phyloP scores from a whole-genome alignment of 2,113 vertebrate species.

The Platanista minor region DNA sequence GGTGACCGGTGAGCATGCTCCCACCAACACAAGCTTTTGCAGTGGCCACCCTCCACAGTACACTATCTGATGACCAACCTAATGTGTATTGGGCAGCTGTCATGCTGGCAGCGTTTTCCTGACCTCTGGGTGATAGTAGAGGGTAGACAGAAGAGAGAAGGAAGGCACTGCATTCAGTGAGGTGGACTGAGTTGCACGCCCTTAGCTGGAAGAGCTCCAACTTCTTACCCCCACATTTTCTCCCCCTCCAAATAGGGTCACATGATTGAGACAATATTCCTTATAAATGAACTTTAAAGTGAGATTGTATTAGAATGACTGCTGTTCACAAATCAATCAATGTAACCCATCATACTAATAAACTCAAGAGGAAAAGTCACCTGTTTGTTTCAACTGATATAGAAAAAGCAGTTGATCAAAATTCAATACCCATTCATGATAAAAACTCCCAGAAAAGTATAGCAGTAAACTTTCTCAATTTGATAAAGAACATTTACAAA shows the following conservation, averaged over 20 bases:
- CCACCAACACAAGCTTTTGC: neutral
- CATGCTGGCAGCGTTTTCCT: neutral
- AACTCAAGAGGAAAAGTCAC: neutral
- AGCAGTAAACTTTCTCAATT: neutral
- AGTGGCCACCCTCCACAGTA: neutral
- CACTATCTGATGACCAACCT: neutral
- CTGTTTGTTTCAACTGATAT: neutral
- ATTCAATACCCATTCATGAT: neutral
- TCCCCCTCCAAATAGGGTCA: neutral
- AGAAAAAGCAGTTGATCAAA: slow-evolving; percentile 29
- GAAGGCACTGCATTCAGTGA: neutral
- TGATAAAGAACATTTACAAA: neutral
- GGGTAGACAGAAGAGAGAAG: neutral
- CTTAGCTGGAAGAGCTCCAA: neutral
- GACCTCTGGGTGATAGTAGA: neutral
- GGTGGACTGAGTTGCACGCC: neutral
- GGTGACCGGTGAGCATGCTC: neutral
- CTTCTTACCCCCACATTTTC: neutral
- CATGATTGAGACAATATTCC: neutral
- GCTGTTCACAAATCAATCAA: neutral
- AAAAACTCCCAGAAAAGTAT: neutral
- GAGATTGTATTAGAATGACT: neutral
- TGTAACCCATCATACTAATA: neutral
- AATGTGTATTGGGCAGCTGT: neutral
- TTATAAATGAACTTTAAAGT: slow-evolving; percentile 18